These are phyloP conservation scores for Parasteatoda tepidariorum DNA, from an alignment of 1,140 invertebrate species.

Conservation along the genomic window DNA sequence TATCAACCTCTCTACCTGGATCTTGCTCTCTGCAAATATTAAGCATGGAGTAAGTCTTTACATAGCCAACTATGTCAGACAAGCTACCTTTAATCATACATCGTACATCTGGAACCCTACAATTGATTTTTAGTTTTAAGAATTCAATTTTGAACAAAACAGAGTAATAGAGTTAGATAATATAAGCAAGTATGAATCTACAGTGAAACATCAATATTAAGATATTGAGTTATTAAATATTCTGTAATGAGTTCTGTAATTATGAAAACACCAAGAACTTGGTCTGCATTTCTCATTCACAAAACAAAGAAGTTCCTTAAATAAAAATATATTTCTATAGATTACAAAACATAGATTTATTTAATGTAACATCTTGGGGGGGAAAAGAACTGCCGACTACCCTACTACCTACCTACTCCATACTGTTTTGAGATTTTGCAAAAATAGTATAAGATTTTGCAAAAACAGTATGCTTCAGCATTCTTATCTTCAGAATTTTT, in stretches of 20 bases:
- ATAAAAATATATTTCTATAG: no score
- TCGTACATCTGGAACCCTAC: slow-evolving; percentile 1
- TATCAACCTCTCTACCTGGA: neutral
- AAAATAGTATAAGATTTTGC: no score
- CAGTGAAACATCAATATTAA: neutral
- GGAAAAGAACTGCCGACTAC: no score
- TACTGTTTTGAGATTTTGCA: no score
- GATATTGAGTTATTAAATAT: neutral
- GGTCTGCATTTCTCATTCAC: no score
- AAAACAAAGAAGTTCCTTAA: no score
- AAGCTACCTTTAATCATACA: neutral
- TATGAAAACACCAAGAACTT: neutral
- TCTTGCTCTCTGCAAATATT: neutral
- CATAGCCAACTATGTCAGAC: neutral
- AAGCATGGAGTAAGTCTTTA: neutral
- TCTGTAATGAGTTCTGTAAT: neutral
- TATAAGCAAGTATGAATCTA: neutral
- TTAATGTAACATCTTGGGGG: no score
- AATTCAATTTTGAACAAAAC: neutral
- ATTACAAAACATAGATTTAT: no score
- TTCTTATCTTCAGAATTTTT: no score
- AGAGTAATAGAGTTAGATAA: neutral
- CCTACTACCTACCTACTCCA: no score
- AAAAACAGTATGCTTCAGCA: no score
- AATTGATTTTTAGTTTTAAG: no score